Conservation (phyloP, 2,797 vertebrate genomes). For the Dermochelys coriacea region DNA sequence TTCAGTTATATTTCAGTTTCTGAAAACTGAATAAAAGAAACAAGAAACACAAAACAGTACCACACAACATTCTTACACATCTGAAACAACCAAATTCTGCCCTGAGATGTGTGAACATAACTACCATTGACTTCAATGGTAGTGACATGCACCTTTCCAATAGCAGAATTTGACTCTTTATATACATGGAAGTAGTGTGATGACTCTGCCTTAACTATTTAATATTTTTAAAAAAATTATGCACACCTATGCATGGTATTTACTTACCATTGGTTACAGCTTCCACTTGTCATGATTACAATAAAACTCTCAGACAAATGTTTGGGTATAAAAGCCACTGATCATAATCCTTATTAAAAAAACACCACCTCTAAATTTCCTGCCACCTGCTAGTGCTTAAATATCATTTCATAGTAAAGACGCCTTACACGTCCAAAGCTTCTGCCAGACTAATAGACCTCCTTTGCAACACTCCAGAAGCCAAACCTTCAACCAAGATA, state of each 20-base stretch:
- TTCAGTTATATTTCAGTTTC: conserved; percentile 25
- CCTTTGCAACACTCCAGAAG: not conserved
- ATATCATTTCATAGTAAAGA: not conserved
- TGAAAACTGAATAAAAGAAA: conserved; percentile 6
- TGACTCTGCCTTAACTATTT: conserved; percentile 64
- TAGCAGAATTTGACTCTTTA: conserved; percentile 35
- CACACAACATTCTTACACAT: not conserved
- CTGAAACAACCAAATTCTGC: not conserved
- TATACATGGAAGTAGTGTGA: conserved; percentile 49
- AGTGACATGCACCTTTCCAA: conserved; percentile 33
- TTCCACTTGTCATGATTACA: conserved; percentile 50
- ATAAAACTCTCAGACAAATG: conserved; percentile 15
- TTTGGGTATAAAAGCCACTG: conserved; percentile 55
- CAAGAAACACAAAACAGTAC: not conserved
- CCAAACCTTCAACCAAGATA: not conserved
- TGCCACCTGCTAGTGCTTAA: conserved; percentile 7
- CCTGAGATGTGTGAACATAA: not conserved
- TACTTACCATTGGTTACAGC: conserved; percentile 71
- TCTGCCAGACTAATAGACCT: not conserved
- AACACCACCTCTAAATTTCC: conserved; percentile 18
- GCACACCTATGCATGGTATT: conserved; percentile 66
- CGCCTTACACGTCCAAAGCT: not conserved
- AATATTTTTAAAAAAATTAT: conserved; percentile 58
- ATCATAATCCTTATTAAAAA: not conserved
- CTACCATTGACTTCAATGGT: not conserved